These are phyloP conservation scores for Astur gentilis DNA, from an alignment of 2,113 vertebrate species.

Conservation along the genomic window DNA sequence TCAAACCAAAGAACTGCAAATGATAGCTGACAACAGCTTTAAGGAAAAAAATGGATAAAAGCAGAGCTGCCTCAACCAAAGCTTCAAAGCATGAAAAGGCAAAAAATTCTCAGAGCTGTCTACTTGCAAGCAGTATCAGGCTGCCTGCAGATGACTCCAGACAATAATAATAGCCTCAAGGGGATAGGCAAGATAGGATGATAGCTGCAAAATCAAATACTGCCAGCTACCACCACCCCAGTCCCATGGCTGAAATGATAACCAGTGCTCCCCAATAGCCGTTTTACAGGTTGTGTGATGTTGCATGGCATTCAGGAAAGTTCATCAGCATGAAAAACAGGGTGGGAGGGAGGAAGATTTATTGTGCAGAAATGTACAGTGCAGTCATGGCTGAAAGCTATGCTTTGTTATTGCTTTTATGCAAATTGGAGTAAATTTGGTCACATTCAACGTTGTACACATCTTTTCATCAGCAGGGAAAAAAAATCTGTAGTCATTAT, in stretches of 20 bases:
- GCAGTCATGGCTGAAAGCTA: not conserved
- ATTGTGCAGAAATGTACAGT: not conserved
- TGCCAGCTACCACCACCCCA: not conserved
- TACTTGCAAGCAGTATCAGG: not conserved
- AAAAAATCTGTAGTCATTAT: not conserved
- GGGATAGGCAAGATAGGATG: not conserved
- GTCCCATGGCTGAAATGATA: not conserved
- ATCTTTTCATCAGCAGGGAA: not conserved
- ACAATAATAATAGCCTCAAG: not conserved
- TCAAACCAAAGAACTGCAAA: not conserved
- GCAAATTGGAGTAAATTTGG: not conserved
- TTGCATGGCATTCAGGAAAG: not conserved
- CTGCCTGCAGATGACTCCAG: not conserved
- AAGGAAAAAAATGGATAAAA: not conserved
- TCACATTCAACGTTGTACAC: not conserved
- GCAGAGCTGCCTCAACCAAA: not conserved
- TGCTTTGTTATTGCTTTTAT: not conserved
- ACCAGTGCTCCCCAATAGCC: not conserved
- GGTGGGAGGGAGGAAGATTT: not conserved
- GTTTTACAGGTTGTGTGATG: not conserved
- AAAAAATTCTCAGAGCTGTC: not conserved
- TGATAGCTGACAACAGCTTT: not conserved
- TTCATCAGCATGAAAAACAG: not conserved
- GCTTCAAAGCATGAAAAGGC: not conserved
- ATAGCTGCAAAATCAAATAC: constrained; percentile 11